phyloP scores from a whole-genome alignment of 37 sponge, comb jelly and placozoan species.

The Aplysina aerophoba region DNA sequence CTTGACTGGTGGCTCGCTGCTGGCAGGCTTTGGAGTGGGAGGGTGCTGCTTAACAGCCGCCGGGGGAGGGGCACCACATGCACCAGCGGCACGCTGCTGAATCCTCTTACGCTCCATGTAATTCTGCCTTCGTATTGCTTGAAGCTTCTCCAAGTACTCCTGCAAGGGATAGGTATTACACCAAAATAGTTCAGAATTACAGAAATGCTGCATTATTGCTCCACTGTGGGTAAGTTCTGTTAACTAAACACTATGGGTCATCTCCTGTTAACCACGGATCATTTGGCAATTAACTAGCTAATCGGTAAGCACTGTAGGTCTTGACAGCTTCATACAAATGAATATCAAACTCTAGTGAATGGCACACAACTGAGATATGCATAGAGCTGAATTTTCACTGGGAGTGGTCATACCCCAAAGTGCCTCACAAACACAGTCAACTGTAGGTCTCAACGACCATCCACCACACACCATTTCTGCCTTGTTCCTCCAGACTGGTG shows the following conservation, averaged over 20 bases:
- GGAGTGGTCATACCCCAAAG: no score
- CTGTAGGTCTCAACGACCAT: not conserved
- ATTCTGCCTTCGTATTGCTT: constrained; percentile 88
- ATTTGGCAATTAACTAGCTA: no score
- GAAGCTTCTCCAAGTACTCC: constrained; percentile 86
- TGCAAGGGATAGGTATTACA: not conserved
- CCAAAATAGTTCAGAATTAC: no score
- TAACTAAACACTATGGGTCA: no score
- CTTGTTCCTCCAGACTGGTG: not conserved
- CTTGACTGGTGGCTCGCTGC: not conserved
- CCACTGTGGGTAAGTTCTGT: no score
- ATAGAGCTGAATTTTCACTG: no score
- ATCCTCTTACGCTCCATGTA: constrained; percentile 80
- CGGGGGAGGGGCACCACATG: not conserved
- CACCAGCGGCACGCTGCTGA: constrained; percentile 51
- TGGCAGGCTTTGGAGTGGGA: not conserved
- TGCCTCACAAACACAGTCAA: not conserved
- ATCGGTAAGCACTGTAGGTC: no score
- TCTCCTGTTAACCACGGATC: no score
- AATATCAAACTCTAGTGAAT: no score
- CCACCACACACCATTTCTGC: not conserved
- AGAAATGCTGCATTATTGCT: no score
- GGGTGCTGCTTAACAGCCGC: not conserved
- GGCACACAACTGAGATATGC: no score
- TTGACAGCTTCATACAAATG: no score